Conservation (phyloP, 1,140 invertebrate genomes). For the Adoxophyes honmai region DNA sequence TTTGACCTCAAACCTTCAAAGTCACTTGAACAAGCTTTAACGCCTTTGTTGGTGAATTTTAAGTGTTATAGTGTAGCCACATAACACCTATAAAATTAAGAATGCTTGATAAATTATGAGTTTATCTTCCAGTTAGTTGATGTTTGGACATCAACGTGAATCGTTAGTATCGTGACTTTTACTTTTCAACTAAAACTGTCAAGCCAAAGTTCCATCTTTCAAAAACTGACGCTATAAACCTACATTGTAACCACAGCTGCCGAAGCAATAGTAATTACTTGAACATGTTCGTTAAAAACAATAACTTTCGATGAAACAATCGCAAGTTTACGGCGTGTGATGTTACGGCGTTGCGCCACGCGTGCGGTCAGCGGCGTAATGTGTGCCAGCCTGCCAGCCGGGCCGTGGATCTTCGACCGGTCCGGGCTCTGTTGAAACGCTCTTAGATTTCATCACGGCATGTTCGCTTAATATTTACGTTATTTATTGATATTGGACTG, state of each 20-base stretch:
- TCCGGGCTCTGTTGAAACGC: conserved; percentile 8
- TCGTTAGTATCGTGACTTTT: no score
- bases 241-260: conserved; percentile 6
- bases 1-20: no score
- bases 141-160: no score
- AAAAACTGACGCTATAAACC: no score
- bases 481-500: background rate
- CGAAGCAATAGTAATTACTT: conserved; percentile 3
- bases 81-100: no score
- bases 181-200: no score
- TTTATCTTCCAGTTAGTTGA: no score
- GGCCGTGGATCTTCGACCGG: conserved; percentile 12
- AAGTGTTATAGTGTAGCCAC: no score
- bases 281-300: conserved; percentile 5
- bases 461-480: conserved; percentile 4
- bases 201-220: no score
- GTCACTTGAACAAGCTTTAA: no score
- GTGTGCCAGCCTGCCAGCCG: conserved; percentile 1
- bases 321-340: conserved; percentile 6
- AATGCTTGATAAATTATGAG: no score
- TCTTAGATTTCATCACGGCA: conserved; percentile 13
- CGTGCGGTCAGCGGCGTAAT: conserved; percentile 7
- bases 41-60: no score
- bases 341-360: conserved; percentile 9
- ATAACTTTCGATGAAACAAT: background rate